Evolutionary conservation across 1,140 invertebrate species (phyloP), one percentile per base, ranked within the genome.

Genomic region (Habropoda laboriosa): DNA sequence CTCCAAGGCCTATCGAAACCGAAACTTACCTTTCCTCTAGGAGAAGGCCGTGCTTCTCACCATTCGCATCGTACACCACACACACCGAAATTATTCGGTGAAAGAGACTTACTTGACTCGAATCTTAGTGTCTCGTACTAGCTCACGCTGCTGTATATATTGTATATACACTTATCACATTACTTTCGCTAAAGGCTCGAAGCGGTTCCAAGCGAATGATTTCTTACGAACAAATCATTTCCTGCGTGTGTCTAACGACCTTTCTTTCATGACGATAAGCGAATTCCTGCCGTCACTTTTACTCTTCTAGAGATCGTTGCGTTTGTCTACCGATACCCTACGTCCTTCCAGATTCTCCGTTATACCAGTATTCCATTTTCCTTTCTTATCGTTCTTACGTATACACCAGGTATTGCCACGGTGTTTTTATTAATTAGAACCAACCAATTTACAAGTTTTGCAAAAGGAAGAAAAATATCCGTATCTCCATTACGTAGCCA

Each of bases 1-100:
- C 85, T 86, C 87, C 86, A 87, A 86, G 80, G 86, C 79, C 81
- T 73, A 87, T 85, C 86, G 87, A 87, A 89, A 89, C 70, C 72
- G 81, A 85, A 87, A 82, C 72, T 83, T 40, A 40, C 76, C 79
- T 87, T 84, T 82, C 76, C 12, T 78, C 40, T 79, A 57, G 58
- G 53, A 51, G 71, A 68, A 81, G 79, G 64, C 49, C 81, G 76
- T 53, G 47, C 53, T n/a, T n/a, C n/a, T 42, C 72, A 45, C 47
- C 21, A n/a, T 24, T 73, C 42, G 13, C 21, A 51, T 42, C 18
- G 51, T 60, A 42, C 27, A 35, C 16, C 18, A 42, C 51, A 42
- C 27, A 35, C 16, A 40, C 35, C 61, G 61, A 53, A n/a, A 68
- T 60, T 78, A 81, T 85, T 85, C 64, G 82, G 82, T 81, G 83